Conservation (phyloP, 2,888 invertebrate genomes). For the Meloe dianella region DNA sequence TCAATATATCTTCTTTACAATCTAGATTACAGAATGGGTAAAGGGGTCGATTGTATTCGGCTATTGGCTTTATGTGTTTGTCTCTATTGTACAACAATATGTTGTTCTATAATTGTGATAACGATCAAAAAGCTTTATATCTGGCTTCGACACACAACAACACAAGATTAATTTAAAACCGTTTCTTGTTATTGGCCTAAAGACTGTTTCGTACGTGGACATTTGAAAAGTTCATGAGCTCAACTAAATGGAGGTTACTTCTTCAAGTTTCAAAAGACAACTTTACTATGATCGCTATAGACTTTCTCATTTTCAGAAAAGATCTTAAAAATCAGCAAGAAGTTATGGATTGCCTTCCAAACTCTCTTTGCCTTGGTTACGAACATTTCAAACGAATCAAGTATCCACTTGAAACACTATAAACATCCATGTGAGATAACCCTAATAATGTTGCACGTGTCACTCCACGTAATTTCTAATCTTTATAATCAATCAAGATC, state of each 20-base stretch:
- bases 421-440: not conserved
- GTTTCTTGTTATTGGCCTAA: not conserved
- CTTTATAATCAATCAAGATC: constrained; percentile 1
- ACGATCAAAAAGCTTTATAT: not conserved
- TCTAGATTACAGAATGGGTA: constrained; percentile 6
- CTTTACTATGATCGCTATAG: no score
- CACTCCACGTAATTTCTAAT: constrained; percentile 13
- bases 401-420: no score
- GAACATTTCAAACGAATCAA: no score
- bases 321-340: no score
- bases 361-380: no score
- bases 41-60: not conserved
- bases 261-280: no score
- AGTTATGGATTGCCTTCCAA: no score
- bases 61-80: not conserved
- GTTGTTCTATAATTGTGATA: constrained; percentile 7
- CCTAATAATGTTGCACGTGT: not conserved
- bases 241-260: no score
- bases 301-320: no score
- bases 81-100: constrained; percentile 4
- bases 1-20: constrained; percentile 13
- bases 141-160: constrained; percentile 5
- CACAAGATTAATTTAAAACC: not conserved
- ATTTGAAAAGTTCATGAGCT: no score
- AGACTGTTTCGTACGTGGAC: not conserved